Evolutionary conservation across 2,797 vertebrate genomes (phyloP), one percentile per base, ranked within the genome.

Genomic region (Carapus acus): DNA sequence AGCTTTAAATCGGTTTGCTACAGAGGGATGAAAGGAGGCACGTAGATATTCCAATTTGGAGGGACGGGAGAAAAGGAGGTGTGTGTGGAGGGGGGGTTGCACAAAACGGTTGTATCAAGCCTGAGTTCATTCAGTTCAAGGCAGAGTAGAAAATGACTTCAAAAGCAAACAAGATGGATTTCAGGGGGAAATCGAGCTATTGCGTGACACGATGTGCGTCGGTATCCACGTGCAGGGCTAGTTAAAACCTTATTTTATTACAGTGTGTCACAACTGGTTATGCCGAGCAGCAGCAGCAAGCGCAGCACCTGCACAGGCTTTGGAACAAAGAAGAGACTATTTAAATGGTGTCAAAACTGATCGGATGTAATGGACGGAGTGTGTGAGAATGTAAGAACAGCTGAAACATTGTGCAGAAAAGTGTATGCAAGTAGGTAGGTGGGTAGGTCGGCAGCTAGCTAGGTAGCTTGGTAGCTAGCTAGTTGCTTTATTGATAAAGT

Each of bases 141-240:
- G 49, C 61, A 70, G 52, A 29, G 22, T 34, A 33, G 47, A 51
- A 47, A 18, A 58, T 69, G 69, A 58, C 55, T 38, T n/a, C 67
- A 17, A 70, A 66, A 70, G 65, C 51, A 64, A 41, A 45, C 34
- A 58, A 61, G 58, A 53, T 62, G 6, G 46, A 54, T 16, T 17
- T 41, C 48, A 56, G 58, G 39, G 43, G 44, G 58, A 46, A 65
- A 20, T 49, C 15, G 0, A 31, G 43, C 43, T 52, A 46, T 71
- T 22, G 58, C 45, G 34, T 8, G 13, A 54, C 31, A 43, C 31
- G 33, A 58, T 46, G 12, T 36, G 7, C 16, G 43, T 23, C 33
- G n/a, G 18, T 21, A 44, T 33, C 17, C 18, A 12, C 7, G 9
- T 46, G 44, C 41, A 43, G 1, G 45, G 46, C 36, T n/a, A n/a